Evolutionary conservation across 2,888 invertebrate genomes (phyloP).

Genomic region (Dysmachus trigonus): DNA sequence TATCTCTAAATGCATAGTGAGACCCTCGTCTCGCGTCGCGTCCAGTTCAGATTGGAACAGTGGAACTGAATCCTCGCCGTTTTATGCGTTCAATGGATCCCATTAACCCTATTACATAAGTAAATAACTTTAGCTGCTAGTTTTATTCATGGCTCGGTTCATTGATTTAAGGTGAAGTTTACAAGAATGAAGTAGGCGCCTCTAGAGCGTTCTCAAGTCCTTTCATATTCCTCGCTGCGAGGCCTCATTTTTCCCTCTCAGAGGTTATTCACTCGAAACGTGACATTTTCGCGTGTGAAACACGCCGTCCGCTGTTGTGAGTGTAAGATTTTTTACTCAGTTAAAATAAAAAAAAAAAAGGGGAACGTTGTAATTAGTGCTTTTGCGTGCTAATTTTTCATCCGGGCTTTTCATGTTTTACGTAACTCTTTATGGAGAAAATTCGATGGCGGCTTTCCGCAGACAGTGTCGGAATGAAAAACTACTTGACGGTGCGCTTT

Average conservation of each 20-base stretch:
- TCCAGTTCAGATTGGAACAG: neutral
- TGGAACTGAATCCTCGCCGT: neutral
- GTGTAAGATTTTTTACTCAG: conserved; percentile 8
- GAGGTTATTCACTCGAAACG: conserved; percentile 42
- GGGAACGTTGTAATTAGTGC: neutral
- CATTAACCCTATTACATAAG: conserved; percentile 37
- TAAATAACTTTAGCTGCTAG: conserved; percentile 26
- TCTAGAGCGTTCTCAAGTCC: conserved; percentile 18
- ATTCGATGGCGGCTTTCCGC: neutral
- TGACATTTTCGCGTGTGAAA: conserved; percentile 43
- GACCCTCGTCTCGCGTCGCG: neutral
- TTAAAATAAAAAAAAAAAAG: neutral
- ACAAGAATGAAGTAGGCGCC: conserved; percentile 27
- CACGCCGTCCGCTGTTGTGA: neutral
- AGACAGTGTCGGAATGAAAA: neutral
- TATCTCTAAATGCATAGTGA: neutral
- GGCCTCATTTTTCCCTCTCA: conserved; percentile 21
- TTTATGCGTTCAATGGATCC: conserved; percentile 31
- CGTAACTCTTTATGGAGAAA: neutral
- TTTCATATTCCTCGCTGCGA: neutral
- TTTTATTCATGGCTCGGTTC: neutral
- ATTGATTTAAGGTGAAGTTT: conserved; percentile 40
- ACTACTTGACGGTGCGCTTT: neutral
- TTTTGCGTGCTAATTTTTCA: conserved; percentile 20
- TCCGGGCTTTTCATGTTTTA: conserved; percentile 1